phyloP scores from a whole-genome alignment of 2,113 vertebrate species.

The Fregata magnificens region DNA sequence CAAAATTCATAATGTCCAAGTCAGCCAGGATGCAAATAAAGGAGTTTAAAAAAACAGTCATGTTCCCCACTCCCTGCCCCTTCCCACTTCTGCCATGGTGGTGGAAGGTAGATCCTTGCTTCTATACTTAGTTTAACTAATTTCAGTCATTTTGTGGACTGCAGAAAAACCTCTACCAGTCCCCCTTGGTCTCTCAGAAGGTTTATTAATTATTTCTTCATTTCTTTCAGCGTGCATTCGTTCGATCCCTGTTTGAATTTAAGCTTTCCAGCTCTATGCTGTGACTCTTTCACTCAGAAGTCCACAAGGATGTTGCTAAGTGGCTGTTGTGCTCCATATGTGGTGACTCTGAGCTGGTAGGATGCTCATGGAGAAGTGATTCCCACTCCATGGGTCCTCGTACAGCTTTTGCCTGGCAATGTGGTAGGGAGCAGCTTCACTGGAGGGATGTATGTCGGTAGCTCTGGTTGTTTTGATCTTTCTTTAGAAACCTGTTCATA shows the following conservation, averaged over 20 bases:
- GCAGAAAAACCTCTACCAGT: not conserved
- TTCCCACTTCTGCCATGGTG: not conserved
- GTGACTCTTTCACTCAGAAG: not conserved
- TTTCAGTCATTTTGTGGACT: not conserved
- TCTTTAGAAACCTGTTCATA: not conserved
- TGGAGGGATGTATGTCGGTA: not conserved
- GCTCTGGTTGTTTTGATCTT: not conserved
- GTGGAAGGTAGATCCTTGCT: not conserved
- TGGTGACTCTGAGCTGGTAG: not conserved
- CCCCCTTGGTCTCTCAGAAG: not conserved
- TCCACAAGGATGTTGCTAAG: rapidly evolving
- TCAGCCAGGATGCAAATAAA: not conserved
- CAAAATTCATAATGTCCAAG: not conserved
- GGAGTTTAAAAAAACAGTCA: not conserved
- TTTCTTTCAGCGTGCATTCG: not conserved
- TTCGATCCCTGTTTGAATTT: not conserved
- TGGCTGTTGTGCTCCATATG: not conserved
- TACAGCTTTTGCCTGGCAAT: not conserved
- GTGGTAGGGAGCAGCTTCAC: not conserved
- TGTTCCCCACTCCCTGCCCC: not conserved
- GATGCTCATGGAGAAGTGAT: not conserved
- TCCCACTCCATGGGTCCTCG: rapidly evolving
- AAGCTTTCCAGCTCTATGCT: not conserved
- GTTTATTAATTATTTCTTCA: not conserved
- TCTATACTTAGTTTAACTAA: not conserved